Base-by-base conservation (phyloP, 2,113 vertebrate genomes). In the Sapayoa aenigma region DNA sequence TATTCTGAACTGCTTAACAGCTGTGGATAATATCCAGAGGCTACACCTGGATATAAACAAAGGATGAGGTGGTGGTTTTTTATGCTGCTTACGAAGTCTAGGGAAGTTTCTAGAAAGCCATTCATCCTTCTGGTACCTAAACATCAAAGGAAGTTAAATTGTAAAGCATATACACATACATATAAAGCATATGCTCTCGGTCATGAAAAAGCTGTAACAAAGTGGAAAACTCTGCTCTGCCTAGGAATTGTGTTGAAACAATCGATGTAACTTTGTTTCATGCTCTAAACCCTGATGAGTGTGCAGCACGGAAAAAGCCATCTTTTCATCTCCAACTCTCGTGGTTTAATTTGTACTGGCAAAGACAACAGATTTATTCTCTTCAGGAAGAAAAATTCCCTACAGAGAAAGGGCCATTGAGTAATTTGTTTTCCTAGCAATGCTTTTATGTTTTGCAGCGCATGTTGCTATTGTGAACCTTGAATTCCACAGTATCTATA, bases 311-410 rank as follows among this genome's bases (percentile, higher is more conserved):
- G 56, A 55, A 89, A 84, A 90, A 88, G n/a, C 15, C 59, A 90
- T 52, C 60, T 80, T 90, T 90, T 94, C 39, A 77, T 80, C 80
- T 93, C 63, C 2, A 9, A 58, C 16, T 69, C 67, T 63, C 65
- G 55, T 47, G 92, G 50, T 93, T 89, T 81, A 94, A 94, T 94
- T 94, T 89, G 73, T 72, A 84, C 89, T 84, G 84, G 56, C 80
- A 89, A 92, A 84, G 83, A 83, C 94, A 93, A 86, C 30, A 92
- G 56, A 77, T 94, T 89, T 86, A 35, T 86, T 93, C 79, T 71
- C 88, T 74, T 88, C 83, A 74, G 65, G 56, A 86, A 84, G 83
- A 90, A 89, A 92, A 92, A 93, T 35, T 67, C 73, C 75, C 83
- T 63, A 31, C 14, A 71, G 90, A 81, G 80, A 69, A 80, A 62